These are phyloP conservation scores for Morone chrysops DNA, from an alignment of 2,113 vertebrate species.

Conservation along the genomic window DNA sequence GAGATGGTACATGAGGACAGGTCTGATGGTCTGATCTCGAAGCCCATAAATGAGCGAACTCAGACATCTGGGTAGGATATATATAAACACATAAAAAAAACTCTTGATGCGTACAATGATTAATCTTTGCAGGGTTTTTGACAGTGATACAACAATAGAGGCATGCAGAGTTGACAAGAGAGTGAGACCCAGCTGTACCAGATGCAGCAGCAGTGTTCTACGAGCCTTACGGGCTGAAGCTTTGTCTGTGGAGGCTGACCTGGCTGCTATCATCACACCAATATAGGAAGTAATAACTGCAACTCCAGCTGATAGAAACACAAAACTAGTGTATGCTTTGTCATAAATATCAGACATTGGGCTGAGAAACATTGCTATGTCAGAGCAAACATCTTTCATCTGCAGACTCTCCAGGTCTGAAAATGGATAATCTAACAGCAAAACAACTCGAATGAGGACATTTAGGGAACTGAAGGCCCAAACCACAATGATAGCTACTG, in stretches of 20 bases:
- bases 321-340: slow-evolving; percentile 40
- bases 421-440: slow-evolving; percentile 19
- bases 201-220: slow-evolving; percentile 70
- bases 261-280: slow-evolving; percentile 67
- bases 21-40: slow-evolving; percentile 54
- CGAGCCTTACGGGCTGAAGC: slow-evolving; percentile 63
- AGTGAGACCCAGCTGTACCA: slow-evolving; percentile 60
- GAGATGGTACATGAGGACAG: slow-evolving; percentile 18
- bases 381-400: too few species aligned
- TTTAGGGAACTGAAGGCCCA: slow-evolving; percentile 61
- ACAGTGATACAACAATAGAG: slow-evolving; percentile 31
- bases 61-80: slow-evolving; percentile 57
- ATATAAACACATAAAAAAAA: slow-evolving; percentile 41
- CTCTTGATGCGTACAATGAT: slow-evolving; percentile 30
- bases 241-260: slow-evolving; percentile 65
- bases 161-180: not conserved
- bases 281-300: slow-evolving; percentile 62
- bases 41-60: slow-evolving; percentile 63
- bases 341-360: slow-evolving; percentile 19
- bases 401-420: too few species aligned
- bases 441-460: not conserved
- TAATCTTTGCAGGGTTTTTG: fast-evolving
- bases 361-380: slow-evolving; percentile 39
- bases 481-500: slow-evolving; percentile 32
- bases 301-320: slow-evolving; percentile 61